Conservation (phyloP, 2,797 vertebrate species). For the Anniella stebbinsi region DNA sequence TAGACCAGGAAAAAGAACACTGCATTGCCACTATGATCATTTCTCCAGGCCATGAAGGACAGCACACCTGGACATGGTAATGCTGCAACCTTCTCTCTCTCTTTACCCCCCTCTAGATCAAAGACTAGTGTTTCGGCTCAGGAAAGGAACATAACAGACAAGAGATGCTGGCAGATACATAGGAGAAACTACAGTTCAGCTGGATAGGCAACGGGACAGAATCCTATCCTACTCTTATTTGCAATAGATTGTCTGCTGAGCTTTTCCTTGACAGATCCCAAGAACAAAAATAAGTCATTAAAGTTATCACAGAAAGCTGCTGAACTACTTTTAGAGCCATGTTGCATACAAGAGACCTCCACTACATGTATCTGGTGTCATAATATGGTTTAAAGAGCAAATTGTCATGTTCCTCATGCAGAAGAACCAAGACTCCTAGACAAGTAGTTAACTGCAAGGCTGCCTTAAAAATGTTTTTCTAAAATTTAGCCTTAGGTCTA, state of each 20-base stretch:
- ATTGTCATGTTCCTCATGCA: not conserved
- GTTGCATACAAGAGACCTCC: not conserved
- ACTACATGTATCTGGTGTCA: not conserved
- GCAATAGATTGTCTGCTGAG: not conserved
- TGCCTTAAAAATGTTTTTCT: not conserved
- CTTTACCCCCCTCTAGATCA: not conserved
- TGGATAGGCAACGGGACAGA: not conserved
- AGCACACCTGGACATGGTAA: not conserved
- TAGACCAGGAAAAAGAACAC: not conserved
- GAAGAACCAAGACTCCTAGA: not conserved
- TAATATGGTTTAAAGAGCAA: not conserved
- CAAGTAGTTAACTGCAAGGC: not conserved
- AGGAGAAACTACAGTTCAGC: too few species aligned
- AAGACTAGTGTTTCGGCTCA: not conserved
- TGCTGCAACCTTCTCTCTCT: not conserved
- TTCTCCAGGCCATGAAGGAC: not conserved
- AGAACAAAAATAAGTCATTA: not conserved
- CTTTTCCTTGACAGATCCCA: not conserved
- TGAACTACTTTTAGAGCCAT: not conserved
- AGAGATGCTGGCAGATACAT: not conserved
- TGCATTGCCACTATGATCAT: not conserved
- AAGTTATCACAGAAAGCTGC: not conserved
- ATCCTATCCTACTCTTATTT: not conserved
- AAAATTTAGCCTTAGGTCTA: not conserved
- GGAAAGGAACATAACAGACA: not conserved